These are phyloP conservation scores for Solea solea DNA, from an alignment of 2,113 vertebrate species.

Conservation along the genomic window DNA sequence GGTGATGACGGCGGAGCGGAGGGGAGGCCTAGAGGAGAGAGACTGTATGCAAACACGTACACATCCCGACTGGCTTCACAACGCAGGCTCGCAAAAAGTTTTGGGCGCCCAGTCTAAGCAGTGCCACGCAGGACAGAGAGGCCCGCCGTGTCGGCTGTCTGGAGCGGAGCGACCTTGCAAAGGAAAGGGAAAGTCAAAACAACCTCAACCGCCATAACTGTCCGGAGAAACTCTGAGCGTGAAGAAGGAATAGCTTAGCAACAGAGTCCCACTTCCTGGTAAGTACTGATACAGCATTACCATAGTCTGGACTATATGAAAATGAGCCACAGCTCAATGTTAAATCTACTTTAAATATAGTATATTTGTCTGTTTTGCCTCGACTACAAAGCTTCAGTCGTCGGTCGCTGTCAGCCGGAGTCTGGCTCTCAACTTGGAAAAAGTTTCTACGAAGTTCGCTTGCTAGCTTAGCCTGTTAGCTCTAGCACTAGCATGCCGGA, in stretches of 20 bases:
- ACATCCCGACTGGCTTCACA: slow-evolving; percentile 34
- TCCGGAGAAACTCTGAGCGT: slow-evolving; percentile 45
- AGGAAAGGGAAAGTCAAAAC: slow-evolving; percentile 65
- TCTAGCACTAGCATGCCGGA: slow-evolving; percentile 41
- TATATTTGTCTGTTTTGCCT: fast-evolving
- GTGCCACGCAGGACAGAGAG: slow-evolving; percentile 54
- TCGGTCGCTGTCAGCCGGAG: neutral
- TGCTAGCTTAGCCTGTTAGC: slow-evolving; percentile 67
- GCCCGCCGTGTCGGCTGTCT: slow-evolving; percentile 31
- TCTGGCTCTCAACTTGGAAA: slow-evolving; percentile 7
- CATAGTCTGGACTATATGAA: slow-evolving; percentile 28
- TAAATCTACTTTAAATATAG: neutral
- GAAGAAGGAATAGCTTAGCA: slow-evolving; percentile 73
- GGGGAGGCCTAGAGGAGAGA: slow-evolving; percentile 39
- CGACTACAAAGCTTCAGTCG: fast-evolving
- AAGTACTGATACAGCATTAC: slow-evolving; percentile 68
- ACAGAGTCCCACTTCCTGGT: slow-evolving; percentile 83
- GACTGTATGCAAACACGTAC: slow-evolving; percentile 55
- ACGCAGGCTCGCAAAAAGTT: slow-evolving; percentile 32
- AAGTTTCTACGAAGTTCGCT: slow-evolving; percentile 65
- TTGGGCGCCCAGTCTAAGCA: slow-evolving; percentile 17
- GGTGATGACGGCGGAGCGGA: slow-evolving; percentile 49
- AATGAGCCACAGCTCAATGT: neutral
- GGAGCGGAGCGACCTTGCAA: slow-evolving; percentile 60
- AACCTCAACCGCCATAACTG: slow-evolving; percentile 65